These are phyloP conservation scores for Bradypodion ventrale DNA, from an alignment of 2,797 vertebrate genomes.

Conservation along the genomic window DNA sequence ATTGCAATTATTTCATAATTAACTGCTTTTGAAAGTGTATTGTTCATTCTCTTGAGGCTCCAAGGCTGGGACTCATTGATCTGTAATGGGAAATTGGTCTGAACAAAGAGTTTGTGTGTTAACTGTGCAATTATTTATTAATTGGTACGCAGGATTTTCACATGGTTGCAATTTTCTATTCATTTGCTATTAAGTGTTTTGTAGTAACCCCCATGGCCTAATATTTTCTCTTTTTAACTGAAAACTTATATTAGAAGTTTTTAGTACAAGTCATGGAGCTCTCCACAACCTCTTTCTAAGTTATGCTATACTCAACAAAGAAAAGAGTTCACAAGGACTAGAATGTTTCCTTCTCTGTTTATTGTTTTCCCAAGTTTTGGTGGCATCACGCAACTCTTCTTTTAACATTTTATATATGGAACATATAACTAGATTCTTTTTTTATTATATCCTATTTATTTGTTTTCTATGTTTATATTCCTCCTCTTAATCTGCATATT, in stretches of 20 bases:
- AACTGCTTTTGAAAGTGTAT: conserved; percentile 10
- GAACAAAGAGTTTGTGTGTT: conserved; percentile 49
- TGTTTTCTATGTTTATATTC: neutral
- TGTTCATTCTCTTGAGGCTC: conserved; percentile 21
- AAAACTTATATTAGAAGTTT: neutral
- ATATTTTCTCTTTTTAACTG: neutral
- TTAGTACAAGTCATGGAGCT: neutral
- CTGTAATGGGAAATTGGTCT: conserved; percentile 33
- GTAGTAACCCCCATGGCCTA: neutral
- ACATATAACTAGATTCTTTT: too few species aligned
- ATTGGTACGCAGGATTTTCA: conserved; percentile 28
- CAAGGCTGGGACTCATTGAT: conserved; percentile 36
- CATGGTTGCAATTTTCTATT: neutral
- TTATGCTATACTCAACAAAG: too few species aligned
- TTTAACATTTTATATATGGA: too few species aligned
- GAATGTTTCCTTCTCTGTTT: too few species aligned
- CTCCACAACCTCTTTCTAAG: neutral
- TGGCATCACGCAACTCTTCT: neutral
- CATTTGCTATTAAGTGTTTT: neutral
- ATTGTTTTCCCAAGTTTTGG: neutral
- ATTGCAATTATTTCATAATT: conserved; percentile 49
- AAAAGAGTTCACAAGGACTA: too few species aligned
- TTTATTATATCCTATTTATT: neutral
- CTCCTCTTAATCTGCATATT: neutral
- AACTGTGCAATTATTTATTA: conserved; percentile 54